These are phyloP conservation scores for Origma solitaria DNA, from an alignment of 2,113 vertebrate genomes.

Conservation along the genomic window DNA sequence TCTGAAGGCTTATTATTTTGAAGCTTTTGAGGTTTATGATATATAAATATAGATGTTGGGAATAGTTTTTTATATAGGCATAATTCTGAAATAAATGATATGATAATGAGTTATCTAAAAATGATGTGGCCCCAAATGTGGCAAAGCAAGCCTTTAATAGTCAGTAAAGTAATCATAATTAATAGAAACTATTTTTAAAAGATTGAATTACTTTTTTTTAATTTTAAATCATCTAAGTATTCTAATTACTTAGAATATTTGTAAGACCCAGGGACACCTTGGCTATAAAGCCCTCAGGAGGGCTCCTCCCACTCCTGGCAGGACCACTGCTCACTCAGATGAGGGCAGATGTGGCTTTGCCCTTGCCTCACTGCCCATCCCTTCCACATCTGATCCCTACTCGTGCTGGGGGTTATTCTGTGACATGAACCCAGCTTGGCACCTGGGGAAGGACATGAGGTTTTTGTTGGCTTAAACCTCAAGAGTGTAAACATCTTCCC, in stretches of 20 bases:
- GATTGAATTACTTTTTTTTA: background rate
- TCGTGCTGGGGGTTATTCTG: background rate
- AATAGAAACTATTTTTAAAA: background rate
- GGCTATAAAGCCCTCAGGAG: background rate
- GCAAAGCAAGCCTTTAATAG: background rate
- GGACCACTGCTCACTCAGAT: fast-evolving
- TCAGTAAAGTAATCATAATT: background rate
- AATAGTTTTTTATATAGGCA: background rate
- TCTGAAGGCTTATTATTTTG: background rate
- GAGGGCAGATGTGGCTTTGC: background rate
- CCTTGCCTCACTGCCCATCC: background rate
- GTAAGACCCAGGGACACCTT: background rate
- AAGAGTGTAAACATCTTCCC: background rate
- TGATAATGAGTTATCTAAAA: background rate
- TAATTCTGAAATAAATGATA: background rate
- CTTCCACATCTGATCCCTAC: background rate
- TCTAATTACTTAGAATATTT: background rate
- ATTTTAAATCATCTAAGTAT: background rate
- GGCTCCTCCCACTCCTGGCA: background rate
- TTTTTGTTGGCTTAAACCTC: background rate
- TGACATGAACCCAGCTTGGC: background rate
- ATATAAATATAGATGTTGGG: background rate
- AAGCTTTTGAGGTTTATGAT: background rate
- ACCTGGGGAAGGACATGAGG: background rate
- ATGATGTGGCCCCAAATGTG: background rate